Evolutionary conservation across 2,113 vertebrate species (phyloP).

Genomic region (Ammodytes dubius): DNA sequence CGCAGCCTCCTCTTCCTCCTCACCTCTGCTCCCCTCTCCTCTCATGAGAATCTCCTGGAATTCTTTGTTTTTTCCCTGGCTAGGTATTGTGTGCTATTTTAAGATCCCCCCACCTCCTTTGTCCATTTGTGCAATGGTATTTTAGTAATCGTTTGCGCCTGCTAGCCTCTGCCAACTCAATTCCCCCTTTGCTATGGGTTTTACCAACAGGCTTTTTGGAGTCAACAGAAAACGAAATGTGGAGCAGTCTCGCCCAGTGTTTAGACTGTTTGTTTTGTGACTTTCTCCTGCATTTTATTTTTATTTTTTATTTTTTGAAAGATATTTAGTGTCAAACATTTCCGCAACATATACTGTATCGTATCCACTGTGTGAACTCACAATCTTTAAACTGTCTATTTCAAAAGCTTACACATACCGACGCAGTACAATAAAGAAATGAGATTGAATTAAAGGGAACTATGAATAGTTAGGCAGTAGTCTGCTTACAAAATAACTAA

Average conservation of each 20-base stretch:
- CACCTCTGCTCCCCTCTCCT: slow-evolving; percentile 27
- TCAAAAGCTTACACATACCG: too few relatives aligned
- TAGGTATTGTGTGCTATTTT: slow-evolving; percentile 66
- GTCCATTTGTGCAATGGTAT: slow-evolving; percentile 7
- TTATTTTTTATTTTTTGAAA: too few relatives aligned
- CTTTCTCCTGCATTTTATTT: not conserved
- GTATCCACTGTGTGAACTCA: too few relatives aligned
- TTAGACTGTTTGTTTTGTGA: slow-evolving; percentile 24
- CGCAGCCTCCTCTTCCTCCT: not conserved
- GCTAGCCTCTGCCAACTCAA: slow-evolving; percentile 6
- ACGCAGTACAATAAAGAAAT: too few relatives aligned
- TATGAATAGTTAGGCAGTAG: too few relatives aligned
- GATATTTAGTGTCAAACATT: too few relatives aligned
- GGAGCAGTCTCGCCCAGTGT: slow-evolving; percentile 3
- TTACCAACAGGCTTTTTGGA: slow-evolving; percentile 17
- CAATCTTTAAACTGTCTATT: too few relatives aligned
- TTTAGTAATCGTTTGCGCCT: slow-evolving; percentile 7
- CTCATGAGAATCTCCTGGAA: slow-evolving; percentile 40
- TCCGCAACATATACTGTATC: too few relatives aligned
- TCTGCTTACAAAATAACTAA: too few relatives aligned
- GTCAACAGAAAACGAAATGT: slow-evolving; percentile 19
- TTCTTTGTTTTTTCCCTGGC: slow-evolving; percentile 42
- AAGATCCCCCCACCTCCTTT: slow-evolving; percentile 28
- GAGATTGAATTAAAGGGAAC: too few relatives aligned
- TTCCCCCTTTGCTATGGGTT: slow-evolving; percentile 3